A percentile compares a stretch with the other conserved stretches of the same genome.
Evolutionary conservation across 2,888 invertebrate species (phyloP).

Genomic region (Xestobium rufovillosum): DNA sequence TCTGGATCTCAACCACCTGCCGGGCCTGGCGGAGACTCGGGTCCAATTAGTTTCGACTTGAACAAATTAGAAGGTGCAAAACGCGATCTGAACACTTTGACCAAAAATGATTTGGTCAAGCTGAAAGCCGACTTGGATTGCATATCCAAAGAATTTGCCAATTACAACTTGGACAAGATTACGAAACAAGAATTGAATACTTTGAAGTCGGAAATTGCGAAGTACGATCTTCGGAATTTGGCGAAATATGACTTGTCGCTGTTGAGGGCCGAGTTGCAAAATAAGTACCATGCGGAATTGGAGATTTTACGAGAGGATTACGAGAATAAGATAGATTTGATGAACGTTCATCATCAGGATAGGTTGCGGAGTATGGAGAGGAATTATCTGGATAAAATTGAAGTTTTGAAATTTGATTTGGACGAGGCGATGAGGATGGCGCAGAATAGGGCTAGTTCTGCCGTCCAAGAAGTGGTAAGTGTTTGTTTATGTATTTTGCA

Average conservation of each 20-base stretch:
- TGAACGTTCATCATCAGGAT: constrained; percentile 43
- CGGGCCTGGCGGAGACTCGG: constrained; percentile 33
- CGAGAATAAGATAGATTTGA: constrained; percentile 40
- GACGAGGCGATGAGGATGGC: constrained; percentile 33
- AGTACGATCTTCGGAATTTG: constrained; percentile 29
- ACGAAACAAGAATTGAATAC: constrained; percentile 29
- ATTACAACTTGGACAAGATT: constrained; percentile 30
- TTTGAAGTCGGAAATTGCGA: constrained; percentile 29
- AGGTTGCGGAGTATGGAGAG: constrained; percentile 45
- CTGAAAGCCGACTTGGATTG: constrained; percentile 31
- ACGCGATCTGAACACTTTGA: constrained; percentile 21
- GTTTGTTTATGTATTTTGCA: constrained; percentile 12
- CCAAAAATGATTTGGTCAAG: constrained; percentile 32
- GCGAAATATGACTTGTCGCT: constrained; percentile 30
- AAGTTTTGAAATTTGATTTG: constrained; percentile 48
- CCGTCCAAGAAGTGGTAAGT: constrained; percentile 49
- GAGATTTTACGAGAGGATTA: constrained; percentile 35
- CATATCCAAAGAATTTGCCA: constrained; percentile 24
- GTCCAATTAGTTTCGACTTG: constrained; percentile 14
- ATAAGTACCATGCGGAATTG: constrained; percentile 43
- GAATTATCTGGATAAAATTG: constrained; percentile 45
- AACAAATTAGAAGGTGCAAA: constrained; percentile 16
- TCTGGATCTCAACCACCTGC: constrained; percentile 22
- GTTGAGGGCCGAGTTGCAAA: constrained; percentile 34
- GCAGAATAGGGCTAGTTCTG: constrained; percentile 37